Percentiles rank a stretch among this genome's conserved stretches.
Conservation (phyloP, 2,888 invertebrate genomes). For the Rotaria magnacalcarata region DNA sequence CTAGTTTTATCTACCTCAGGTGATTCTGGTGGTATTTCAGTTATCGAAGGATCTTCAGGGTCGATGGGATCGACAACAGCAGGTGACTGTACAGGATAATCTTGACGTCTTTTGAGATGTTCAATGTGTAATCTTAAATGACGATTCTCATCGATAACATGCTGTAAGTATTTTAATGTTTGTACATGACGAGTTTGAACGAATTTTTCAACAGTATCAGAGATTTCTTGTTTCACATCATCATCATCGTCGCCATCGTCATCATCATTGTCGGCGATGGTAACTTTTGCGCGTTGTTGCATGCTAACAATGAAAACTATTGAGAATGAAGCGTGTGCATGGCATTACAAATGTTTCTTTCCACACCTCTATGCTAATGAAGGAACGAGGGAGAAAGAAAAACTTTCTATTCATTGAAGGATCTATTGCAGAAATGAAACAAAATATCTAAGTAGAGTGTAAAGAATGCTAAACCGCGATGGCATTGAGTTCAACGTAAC, state of each 20-base stretch:
- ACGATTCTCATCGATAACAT: constrained; percentile 34
- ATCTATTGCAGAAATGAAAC: too few relatives aligned
- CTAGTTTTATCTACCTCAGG: background rate
- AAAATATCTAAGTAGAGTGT: too few relatives aligned
- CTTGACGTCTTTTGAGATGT: background rate
- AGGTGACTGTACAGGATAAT: background rate
- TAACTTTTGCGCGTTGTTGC: background rate
- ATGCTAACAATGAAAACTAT: background rate
- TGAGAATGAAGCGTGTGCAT: background rate
- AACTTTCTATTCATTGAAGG: background rate
- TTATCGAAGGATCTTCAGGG: background rate
- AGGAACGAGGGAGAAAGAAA: background rate
- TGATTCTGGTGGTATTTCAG: background rate
- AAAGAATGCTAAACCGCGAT: too few relatives aligned
- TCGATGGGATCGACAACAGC: background rate
- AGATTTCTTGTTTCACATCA: background rate
- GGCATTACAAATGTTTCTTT: background rate
- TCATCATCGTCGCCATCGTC: background rate
- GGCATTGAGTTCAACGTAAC: too few relatives aligned
- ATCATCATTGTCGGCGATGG: background rate
- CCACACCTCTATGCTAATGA: background rate
- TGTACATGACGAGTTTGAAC: constrained; percentile 25
- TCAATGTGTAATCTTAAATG: constrained; percentile 18
- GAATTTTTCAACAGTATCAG: constrained; percentile 20
- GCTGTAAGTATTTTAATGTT: constrained; percentile 15